Evolutionary conservation across 1,140 invertebrate genomes (phyloP).

Genomic region (Euura saliciscinereae): DNA sequence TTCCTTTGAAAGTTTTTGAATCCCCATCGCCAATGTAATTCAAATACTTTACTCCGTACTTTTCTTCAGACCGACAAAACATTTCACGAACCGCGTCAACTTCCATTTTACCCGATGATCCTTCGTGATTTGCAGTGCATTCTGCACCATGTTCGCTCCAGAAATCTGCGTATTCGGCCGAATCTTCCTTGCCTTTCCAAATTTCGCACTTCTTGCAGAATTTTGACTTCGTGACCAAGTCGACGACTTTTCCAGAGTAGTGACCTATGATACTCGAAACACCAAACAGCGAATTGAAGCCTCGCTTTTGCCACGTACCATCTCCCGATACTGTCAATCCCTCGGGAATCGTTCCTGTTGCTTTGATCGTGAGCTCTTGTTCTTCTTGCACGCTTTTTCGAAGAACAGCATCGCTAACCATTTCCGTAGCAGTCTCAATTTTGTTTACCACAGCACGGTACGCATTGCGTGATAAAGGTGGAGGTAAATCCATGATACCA

Average conservation of each 20-base stretch:
- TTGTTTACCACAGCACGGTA: constrained; percentile 23
- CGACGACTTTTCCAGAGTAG: constrained; percentile 32
- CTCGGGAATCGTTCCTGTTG: constrained; percentile 13
- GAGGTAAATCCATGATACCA: constrained; percentile 34
- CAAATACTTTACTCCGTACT: neutral
- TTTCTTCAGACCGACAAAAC: constrained; percentile 9
- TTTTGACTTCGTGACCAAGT: constrained; percentile 24
- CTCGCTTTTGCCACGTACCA: constrained; percentile 30
- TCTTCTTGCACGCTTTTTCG: constrained; percentile 19
- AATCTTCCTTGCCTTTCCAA: constrained; percentile 20
- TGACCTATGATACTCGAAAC: constrained; percentile 28
- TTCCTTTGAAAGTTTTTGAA: constrained; percentile 4
- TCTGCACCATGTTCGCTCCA: constrained; percentile 19
- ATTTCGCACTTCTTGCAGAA: constrained; percentile 25
- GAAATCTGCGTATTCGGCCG: constrained; percentile 27
- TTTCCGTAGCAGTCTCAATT: constrained; percentile 21
- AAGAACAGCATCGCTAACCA: constrained; percentile 15
- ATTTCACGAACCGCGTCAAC: neutral
- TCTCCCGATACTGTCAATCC: constrained; percentile 13
- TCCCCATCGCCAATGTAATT: neutral
- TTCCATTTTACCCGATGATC: constrained; percentile 25
- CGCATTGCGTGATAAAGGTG: constrained; percentile 21
- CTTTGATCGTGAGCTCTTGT: constrained; percentile 19
- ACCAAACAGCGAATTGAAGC: constrained; percentile 30
- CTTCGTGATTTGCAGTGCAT: constrained; percentile 21